phyloP scores from a whole-genome alignment of 1,140 invertebrate genomes.

The Hydropsyche tenuis region DNA sequence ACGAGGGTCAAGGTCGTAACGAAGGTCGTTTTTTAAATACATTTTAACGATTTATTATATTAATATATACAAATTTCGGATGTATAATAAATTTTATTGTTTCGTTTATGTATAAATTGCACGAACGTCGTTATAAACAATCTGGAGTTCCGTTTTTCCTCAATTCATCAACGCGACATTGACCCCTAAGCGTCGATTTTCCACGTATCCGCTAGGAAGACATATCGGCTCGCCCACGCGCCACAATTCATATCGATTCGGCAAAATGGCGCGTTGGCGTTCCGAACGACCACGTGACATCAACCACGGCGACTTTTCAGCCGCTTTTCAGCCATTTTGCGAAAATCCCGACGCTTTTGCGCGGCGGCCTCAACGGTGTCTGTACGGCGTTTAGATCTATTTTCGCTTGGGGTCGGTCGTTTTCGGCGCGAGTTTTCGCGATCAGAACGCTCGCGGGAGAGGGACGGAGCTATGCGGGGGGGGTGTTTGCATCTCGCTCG shows the following conservation, averaged over 20 bases:
- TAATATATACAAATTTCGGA: too few species aligned
- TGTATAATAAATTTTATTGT: too few species aligned
- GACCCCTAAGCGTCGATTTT: neutral
- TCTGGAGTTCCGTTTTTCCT: constrained; percentile 7
- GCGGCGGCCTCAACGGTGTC: neutral
- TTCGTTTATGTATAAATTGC: too few species aligned
- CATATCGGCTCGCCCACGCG: neutral
- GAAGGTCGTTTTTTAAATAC: too few species aligned
- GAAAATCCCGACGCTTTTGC: neutral
- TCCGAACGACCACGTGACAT: too few species aligned
- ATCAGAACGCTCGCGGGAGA: neutral
- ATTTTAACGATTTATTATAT: too few species aligned
- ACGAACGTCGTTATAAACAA: neutral
- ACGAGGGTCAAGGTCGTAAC: too few species aligned
- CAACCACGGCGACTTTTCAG: too few species aligned
- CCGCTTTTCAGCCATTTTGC: too few species aligned
- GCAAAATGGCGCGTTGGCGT: too few species aligned
- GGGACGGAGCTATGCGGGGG: constrained; percentile 2
- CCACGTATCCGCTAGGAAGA: neutral
- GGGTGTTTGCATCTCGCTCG: neutral
- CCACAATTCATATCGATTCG: neutral
- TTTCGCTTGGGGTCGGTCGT: neutral
- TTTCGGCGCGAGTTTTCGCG: constrained; percentile 25
- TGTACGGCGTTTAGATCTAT: neutral
- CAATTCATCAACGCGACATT: neutral